Evolutionary conservation across 2,113 vertebrate species (phyloP), one percentile per base, ranked within the genome.

Genomic region (Tragulus kanchil): DNA sequence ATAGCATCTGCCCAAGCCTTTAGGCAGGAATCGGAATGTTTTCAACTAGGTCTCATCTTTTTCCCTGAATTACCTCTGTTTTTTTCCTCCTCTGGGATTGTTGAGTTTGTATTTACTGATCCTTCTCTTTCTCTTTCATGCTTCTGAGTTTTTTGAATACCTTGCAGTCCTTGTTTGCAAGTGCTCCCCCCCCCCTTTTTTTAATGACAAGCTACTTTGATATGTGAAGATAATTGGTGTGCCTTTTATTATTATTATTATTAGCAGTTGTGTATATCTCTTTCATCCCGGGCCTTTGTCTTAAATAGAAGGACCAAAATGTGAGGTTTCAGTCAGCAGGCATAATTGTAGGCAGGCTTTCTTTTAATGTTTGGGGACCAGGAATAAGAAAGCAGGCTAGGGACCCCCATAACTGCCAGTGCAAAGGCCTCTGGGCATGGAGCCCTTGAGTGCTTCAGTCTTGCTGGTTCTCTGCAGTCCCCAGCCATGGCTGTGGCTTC

Each of bases 281-380:
- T 75, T 69, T 82, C 48, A 77, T 19, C 93, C 42, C 4, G 77
- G 21, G 16, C n/a, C 17, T 50, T 19, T 91, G 67, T 36, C 45
- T 85, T 75, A 88, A 59, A 79, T 23, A 75, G 50, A 96, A 89
- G 6, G 31, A 93, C 15, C n/a, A 93, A 93, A 95, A 85, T 36
- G 59, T 84, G 48, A 95, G 42, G 8, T 59, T 5, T 28, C 50
- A 61, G 31, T 26, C 64, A 85, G 45, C 28, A 79, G 58, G 58
- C 7, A 6, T 83, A 85, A 83, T 58, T 54, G 52, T 48, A 52
- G 48, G 52, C 15, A 84, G 52, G 8, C 36, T 79, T 25, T 7
- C 8, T 65, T 50, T 1, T 56, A 59, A 62, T 86, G 11, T 48
- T 59, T 50, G 42, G 28, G 21, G 15, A 54, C 56, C 15, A 62